phyloP scores from a whole-genome alignment of 2,888 invertebrate genomes.

The Eupithecia tripunctaria region DNA sequence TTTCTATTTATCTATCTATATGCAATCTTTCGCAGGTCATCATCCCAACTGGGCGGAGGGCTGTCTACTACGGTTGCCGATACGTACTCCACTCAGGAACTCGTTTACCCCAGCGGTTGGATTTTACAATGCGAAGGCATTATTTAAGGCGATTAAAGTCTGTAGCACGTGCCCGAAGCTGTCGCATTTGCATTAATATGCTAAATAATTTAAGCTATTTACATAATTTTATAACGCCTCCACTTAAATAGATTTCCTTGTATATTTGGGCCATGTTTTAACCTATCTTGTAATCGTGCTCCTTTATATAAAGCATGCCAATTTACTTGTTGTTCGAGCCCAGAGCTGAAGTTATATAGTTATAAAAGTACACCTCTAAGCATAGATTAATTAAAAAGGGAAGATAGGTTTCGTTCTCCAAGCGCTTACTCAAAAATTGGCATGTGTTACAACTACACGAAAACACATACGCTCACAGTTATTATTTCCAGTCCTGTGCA shows the following conservation, averaged over 20 bases:
- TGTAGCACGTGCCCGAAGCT: not conserved
- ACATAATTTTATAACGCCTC: slow-evolving; percentile 8
- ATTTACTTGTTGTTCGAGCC: not conserved
- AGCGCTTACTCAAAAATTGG: no score
- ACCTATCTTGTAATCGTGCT: not conserved
- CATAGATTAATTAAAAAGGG: no score
- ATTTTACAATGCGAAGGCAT: not conserved
- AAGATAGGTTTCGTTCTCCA: no score
- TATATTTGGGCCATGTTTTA: slow-evolving; percentile 2
- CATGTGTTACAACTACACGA: no score
- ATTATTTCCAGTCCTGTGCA: no score
- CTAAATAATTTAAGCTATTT: slow-evolving; percentile 11
- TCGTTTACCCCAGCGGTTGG: not conserved
- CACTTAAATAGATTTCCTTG: slow-evolving; percentile 9
- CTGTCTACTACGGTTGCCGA: not conserved
- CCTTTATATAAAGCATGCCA: not conserved
- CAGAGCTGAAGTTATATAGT: no score
- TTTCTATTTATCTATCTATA: no score
- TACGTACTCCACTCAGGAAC: not conserved
- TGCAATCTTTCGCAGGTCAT: not conserved
- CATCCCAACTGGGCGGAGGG: not conserved
- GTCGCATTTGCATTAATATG: not conserved
- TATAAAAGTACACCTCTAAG: no score
- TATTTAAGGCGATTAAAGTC: slow-evolving; percentile 4
- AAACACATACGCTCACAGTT: no score